Base-by-base conservation (phyloP, 2,797 vertebrate species). In the Ctenosaura bakeri region DNA sequence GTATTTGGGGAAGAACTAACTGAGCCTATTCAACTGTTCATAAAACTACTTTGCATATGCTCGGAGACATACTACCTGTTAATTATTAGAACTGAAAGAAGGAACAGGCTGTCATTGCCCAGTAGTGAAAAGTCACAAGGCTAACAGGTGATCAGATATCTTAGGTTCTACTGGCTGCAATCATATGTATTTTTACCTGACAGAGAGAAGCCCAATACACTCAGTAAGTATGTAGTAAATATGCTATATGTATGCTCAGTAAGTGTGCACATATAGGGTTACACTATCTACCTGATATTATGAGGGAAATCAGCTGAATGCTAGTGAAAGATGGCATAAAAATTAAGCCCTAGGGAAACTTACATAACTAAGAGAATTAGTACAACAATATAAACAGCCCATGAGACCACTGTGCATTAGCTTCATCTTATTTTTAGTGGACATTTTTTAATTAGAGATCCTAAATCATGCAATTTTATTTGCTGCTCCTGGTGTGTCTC, bases 361-460 rank as follows among this genome's bases (percentile, higher is more conserved):
- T 35, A 18, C 50, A 80, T 69, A 62, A 69, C 77, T 80, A 46
- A 26, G n/a, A 80, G n/a, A 80, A 88, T 69, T 79, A 88, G 14
- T 80, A 80, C 32, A 66, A 46, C 7, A 29, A 88, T 71, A 88
- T 88, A 69, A 88, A 80, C 42, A 80, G 64, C 86, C 82, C 59
- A 52, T 26, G 50, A 80, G 78, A 80, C 46, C 22, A 14, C 62
- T 13, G 38, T 6, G 13, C n/a, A 26, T 69, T 80, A 35, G 32
- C 6, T 54, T 69, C 64, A 80, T 66, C 62, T 80, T 52, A 69
- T 80, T 80, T 46, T 52, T 79, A 16, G 77, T n/a, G 52, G 77
- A 32, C 32, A 80, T 88, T 64, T 64, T 50, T 64, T 14, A 88
- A 88, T 80, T 88, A 88, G 86, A 88, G 20, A 35, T 64, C 62